Conservation (phyloP, 2,113 vertebrate genomes). For the Corythaeola cristata region DNA sequence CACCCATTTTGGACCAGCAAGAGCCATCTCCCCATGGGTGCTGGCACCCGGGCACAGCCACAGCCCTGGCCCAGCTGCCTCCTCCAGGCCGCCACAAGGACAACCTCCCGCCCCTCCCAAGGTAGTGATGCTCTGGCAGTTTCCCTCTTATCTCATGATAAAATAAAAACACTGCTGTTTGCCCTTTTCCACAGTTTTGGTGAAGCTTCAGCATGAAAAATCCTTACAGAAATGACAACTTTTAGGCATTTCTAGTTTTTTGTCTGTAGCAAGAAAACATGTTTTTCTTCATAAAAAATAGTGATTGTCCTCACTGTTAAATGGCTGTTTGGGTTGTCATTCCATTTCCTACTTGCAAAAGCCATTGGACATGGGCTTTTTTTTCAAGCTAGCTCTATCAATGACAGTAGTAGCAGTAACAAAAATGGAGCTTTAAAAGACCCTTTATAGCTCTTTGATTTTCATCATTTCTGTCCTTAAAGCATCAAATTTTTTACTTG, state of each 20-base stretch:
- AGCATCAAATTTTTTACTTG: not conserved
- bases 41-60: rapidly evolving
- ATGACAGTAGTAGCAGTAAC: not conserved
- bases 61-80: not conserved
- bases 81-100: not conserved
- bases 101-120: rapidly evolving
- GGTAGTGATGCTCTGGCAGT: not conserved
- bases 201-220: not conserved
- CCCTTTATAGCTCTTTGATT: not conserved
- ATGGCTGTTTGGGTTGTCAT: not conserved
- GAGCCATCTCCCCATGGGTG: rapidly evolving
- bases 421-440: not conserved
- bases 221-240: not conserved
- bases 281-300: not conserved
- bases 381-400: not conserved
- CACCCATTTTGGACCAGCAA: rapidly evolving
- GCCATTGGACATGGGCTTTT: not conserved
- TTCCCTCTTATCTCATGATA: not conserved
- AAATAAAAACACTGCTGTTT: not conserved
- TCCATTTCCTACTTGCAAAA: not conserved
- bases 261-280: not conserved
- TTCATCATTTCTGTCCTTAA: not conserved
- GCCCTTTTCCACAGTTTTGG: not conserved
- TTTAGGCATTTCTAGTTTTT: not conserved
- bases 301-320: not conserved